Evolutionary conservation across 2,797 vertebrate species (phyloP).

Genomic region (Tamandua tetradactyla): DNA sequence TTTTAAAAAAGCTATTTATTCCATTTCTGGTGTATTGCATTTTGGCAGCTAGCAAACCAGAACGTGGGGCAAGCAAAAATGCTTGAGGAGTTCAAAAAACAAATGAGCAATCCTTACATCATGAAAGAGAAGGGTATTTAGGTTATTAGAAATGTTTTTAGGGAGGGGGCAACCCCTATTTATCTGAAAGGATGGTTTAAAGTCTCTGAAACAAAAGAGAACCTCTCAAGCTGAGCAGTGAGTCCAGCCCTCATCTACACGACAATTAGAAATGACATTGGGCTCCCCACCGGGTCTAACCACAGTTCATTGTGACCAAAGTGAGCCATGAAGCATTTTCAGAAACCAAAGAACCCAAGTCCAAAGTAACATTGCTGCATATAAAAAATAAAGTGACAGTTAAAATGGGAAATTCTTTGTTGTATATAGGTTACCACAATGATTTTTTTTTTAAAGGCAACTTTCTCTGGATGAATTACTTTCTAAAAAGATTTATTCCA

Average conservation of each 20-base stretch:
- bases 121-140: background rate
- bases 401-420: too few species aligned
- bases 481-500: background rate
- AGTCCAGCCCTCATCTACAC: background rate
- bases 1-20: too few species aligned
- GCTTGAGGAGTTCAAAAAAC: background rate
- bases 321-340: background rate
- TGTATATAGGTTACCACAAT: too few species aligned
- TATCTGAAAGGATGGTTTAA: background rate
- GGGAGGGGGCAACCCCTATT: rapidly evolving
- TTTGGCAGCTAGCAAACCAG: too few species aligned
- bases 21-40: too few species aligned
- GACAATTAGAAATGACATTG: background rate
- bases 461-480: background rate
- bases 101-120: background rate
- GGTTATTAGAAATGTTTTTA: background rate
- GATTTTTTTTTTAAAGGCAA: background rate
- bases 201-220: background rate
- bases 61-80: background rate
- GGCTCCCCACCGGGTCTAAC: background rate
- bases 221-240: background rate
- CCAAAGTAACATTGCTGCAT: background rate
- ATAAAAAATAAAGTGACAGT: background rate
- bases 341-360: background rate
- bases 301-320: background rate